phyloP scores from a whole-genome alignment of 35 echinoderm and acorn worm species.

The Heliocidaris tuberculata region DNA sequence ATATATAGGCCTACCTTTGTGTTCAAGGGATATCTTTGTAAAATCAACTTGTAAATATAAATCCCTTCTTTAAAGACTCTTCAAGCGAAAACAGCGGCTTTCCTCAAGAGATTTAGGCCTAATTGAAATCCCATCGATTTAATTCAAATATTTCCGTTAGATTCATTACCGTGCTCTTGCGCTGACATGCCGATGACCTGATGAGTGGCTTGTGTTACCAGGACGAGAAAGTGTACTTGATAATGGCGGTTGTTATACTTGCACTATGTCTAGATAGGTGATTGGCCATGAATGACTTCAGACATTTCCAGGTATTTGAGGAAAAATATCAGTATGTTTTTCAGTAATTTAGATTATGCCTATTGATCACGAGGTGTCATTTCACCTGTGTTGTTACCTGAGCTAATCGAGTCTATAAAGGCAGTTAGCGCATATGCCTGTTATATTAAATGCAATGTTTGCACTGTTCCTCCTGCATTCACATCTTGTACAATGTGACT shows the following conservation, averaged over 20 bases:
- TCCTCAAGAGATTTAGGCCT: background rate
- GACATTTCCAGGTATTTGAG: no score
- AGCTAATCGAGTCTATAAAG: no score
- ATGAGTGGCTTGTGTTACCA: background rate
- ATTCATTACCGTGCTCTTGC: background rate
- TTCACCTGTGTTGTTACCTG: no score
- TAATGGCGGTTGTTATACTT: background rate
- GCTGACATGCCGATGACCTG: background rate
- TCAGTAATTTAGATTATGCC: background rate
- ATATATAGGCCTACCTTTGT: no score
- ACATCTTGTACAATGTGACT: no score
- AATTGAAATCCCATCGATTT: conserved; percentile 31
- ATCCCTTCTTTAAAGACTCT: background rate
- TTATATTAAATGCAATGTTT: no score
- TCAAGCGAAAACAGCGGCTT: background rate
- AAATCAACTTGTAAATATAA: background rate
- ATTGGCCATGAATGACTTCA: background rate
- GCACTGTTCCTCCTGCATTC: no score
- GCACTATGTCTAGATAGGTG: background rate
- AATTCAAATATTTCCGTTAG: conserved; percentile 6
- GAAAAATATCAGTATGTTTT: background rate
- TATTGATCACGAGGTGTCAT: no score
- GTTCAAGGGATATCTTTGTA: background rate
- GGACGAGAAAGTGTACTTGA: background rate
- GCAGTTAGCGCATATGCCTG: no score